Percentiles rank a stretch among this genome's conserved stretches.
phyloP scores from a whole-genome alignment of 2,888 invertebrate species.

The Belgica antarctica region DNA sequence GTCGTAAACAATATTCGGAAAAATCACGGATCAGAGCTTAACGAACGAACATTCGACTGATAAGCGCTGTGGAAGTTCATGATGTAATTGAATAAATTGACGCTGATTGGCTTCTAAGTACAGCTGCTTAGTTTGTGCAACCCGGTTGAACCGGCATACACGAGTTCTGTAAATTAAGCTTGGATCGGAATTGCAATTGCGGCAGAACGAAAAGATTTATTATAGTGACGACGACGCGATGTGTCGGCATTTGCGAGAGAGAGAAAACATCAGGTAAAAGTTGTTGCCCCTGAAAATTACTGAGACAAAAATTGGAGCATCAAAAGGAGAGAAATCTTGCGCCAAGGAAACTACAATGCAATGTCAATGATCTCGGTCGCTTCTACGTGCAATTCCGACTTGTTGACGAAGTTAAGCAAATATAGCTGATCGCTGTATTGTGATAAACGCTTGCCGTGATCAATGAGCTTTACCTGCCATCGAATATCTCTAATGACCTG shows the following conservation, averaged over 20 bases:
- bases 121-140: not conserved
- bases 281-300: not conserved
- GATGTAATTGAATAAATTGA: not conserved
- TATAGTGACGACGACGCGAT: not conserved
- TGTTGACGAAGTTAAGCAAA: too few species aligned
- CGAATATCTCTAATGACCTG: too few species aligned
- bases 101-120: not conserved
- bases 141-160: not conserved
- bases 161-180: not conserved
- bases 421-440: too few species aligned
- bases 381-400: too few species aligned
- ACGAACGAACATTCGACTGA: not conserved
- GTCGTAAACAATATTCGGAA: not conserved
- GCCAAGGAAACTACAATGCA: not conserved
- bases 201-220: not conserved
- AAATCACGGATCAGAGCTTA: too few species aligned
- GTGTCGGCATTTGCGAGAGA: too few species aligned
- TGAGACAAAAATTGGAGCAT: constrained; percentile 21
- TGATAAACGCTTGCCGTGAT: too few species aligned
- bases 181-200: not conserved
- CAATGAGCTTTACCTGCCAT: too few species aligned
- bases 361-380: not conserved
- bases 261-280: not conserved
- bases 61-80: not conserved
- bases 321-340: not conserved